Evolutionary conservation across 2,113 vertebrate species (phyloP).

Genomic region (Chelonoidis abingdonii): DNA sequence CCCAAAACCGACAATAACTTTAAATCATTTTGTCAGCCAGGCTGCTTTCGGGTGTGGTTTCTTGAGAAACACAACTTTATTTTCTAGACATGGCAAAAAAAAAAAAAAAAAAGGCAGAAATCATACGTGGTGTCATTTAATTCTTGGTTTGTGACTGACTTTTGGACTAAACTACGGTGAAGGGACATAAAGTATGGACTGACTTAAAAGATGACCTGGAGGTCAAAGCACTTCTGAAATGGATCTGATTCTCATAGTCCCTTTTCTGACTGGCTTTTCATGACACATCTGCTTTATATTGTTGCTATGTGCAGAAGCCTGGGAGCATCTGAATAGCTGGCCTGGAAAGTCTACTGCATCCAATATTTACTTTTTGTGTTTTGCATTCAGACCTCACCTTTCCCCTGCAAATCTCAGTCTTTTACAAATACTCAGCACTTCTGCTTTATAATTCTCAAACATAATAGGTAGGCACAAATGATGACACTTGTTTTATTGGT

Average conservation of each 20-base stretch:
- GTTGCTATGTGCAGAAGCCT: conserved; percentile 50
- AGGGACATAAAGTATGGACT: conserved; percentile 16
- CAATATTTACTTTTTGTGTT: neutral
- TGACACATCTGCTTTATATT: conserved; percentile 10
- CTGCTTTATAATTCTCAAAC: fast-evolving
- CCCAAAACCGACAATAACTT: conserved; percentile 23
- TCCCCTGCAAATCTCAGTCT: fast-evolving
- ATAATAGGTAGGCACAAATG: neutral
- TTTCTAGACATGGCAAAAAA: neutral
- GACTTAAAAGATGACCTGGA: conserved; percentile 14
- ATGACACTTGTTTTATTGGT: too few relatives aligned
- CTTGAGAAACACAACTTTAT: fast-evolving
- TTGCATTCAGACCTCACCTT: neutral
- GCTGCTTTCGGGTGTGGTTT: neutral
- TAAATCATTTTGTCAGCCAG: neutral
- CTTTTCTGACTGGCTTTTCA: neutral
- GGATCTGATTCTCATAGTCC: conserved; percentile 17
- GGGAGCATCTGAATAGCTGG: conserved; percentile 45
- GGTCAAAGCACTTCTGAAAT: conserved; percentile 3
- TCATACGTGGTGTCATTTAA: neutral
- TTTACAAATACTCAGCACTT: neutral
- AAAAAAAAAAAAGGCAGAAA: neutral
- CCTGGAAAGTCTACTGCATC: conserved; percentile 31
- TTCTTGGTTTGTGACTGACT: neutral
- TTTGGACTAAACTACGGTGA: neutral